Evolutionary conservation across 2,113 vertebrate species (phyloP).

Genomic region (Cinclus cinclus): DNA sequence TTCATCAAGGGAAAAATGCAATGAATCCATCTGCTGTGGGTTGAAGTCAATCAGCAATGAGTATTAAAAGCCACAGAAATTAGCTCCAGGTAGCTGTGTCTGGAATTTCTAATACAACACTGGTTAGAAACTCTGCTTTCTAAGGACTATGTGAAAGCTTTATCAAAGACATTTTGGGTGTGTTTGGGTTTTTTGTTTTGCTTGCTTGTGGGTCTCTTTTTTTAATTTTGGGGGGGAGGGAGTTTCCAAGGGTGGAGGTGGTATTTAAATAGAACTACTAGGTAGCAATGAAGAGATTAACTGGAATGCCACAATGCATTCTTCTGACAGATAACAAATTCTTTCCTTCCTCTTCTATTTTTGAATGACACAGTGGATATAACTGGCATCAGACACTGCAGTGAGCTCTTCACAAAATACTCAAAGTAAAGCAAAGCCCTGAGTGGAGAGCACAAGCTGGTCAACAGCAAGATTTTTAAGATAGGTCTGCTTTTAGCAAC

Average conservation of each 20-base stretch:
- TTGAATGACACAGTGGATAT: neutral
- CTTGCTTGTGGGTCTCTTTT: neutral
- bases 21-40: neutral
- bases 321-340: neutral
- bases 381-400: neutral
- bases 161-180: neutral
- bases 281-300: neutral
- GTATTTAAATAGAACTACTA: neutral
- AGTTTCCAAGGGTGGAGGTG: accelerated
- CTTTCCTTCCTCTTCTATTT: neutral
- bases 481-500: neutral
- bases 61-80: neutral
- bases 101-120: neutral
- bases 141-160: neutral
- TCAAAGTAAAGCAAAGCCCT: neutral
- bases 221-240: neutral
- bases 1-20: neutral
- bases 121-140: neutral
- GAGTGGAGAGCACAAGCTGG: neutral
- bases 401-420: neutral
- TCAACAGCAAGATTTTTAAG: neutral
- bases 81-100: neutral
- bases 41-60: neutral
- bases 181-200: neutral
- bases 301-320: neutral